These are phyloP conservation scores for Pungitius pungitius DNA, from an alignment of 2,113 vertebrate species.

Conservation along the genomic window DNA sequence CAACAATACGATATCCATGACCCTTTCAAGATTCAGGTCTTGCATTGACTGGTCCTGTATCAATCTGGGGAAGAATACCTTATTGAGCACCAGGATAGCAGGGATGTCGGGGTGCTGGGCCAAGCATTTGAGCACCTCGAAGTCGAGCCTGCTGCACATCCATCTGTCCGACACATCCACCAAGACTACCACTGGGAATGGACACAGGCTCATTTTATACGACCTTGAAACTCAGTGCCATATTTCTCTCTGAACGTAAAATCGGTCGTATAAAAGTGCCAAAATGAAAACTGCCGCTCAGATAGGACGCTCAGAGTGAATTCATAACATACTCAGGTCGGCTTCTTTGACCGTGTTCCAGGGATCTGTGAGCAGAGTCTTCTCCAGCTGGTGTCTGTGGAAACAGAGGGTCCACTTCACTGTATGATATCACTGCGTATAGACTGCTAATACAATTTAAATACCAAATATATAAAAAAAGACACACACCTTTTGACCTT, in stretches of 20 bases:
- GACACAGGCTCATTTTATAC: slow-evolving; percentile 13
- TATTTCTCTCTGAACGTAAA: background rate
- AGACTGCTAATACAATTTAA: background rate
- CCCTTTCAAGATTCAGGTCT: background rate
- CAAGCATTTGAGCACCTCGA: slow-evolving; percentile 87
- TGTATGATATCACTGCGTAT: background rate
- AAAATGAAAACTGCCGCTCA: slow-evolving; percentile 11
- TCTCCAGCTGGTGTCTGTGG: slow-evolving; percentile 89
- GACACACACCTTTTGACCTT: slow-evolving; percentile 91
- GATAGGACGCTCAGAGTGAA: background rate
- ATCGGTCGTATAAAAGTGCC: background rate
- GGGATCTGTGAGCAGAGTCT: slow-evolving; percentile 87
- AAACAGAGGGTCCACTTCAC: slow-evolving; percentile 15
- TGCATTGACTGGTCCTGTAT: background rate
- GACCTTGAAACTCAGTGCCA: background rate
- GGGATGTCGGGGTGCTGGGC: slow-evolving; percentile 82
- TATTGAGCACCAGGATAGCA: slow-evolving; percentile 92
- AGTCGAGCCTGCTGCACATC: slow-evolving; percentile 82
- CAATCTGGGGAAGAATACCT: slow-evolving; percentile 77
- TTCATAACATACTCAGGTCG: slow-evolving; percentile 83
- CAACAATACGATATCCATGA: background rate
- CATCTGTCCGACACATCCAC: slow-evolving; percentile 92
- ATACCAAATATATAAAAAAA: background rate
- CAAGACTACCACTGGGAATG: slow-evolving; percentile 86
- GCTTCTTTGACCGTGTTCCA: slow-evolving; percentile 87